phyloP scores from a whole-genome alignment of 2,113 vertebrate species.

The Elephantulus edwardii region DNA sequence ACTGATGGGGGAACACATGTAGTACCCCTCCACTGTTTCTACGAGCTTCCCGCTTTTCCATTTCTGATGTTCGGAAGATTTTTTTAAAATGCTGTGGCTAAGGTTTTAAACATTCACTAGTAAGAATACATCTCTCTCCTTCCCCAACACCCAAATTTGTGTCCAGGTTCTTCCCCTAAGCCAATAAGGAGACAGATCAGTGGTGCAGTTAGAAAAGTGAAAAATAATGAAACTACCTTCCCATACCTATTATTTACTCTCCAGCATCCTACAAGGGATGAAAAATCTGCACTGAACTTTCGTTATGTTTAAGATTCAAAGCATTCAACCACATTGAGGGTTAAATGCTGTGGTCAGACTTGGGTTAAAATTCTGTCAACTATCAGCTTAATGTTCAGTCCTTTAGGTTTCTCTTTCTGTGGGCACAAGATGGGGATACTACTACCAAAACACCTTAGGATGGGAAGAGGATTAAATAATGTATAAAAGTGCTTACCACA shows the following conservation, averaged over 20 bases:
- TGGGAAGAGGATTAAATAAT: not conserved
- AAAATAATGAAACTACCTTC: not conserved
- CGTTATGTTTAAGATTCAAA: not conserved
- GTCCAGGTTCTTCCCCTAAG: not conserved
- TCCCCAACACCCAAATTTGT: not conserved
- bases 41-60: not conserved
- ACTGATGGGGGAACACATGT: not conserved
- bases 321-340: not conserved
- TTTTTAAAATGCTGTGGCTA: slow-evolving; percentile 10
- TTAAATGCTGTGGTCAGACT: not conserved
- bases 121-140: not conserved
- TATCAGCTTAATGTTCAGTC: not conserved
- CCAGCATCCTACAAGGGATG: not conserved
- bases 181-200: not conserved
- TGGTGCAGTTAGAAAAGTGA: not conserved
- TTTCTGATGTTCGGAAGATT: slow-evolving; percentile 17
- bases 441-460: not conserved
- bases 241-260: not conserved
- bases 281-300: not conserved
- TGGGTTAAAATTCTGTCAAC: not conserved
- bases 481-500: not conserved
- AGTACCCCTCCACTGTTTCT: not conserved
- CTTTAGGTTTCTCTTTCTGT: not conserved
- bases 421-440: not conserved
- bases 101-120: not conserved